Conservation (phyloP, 2,797 vertebrate species). For the Chloroceryle amazona region DNA sequence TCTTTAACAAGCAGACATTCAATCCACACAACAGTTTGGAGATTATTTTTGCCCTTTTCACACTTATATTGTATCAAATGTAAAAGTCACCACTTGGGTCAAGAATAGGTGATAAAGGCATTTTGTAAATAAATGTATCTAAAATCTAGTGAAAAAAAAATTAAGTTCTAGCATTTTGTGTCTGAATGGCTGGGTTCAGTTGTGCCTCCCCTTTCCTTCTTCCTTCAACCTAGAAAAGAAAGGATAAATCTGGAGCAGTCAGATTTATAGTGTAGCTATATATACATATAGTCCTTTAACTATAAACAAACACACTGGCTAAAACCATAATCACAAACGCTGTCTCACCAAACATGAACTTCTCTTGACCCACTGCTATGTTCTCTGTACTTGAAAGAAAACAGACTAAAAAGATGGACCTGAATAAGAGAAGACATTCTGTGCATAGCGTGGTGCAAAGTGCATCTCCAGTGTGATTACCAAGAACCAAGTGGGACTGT, state of each 20-base stretch:
- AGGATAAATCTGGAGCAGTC: neutral
- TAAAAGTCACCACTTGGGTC: neutral
- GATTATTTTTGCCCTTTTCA: neutral
- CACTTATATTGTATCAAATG: fast-evolving
- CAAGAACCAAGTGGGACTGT: neutral
- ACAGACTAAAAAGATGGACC: neutral
- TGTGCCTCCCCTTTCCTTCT: neutral
- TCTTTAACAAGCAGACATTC: neutral
- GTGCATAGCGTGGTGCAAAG: neutral
- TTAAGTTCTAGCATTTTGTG: neutral
- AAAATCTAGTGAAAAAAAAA: neutral
- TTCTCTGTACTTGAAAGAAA: neutral
- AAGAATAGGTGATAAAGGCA: neutral
- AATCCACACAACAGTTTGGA: neutral
- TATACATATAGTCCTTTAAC: neutral
- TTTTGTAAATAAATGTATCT: neutral
- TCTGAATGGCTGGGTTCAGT: neutral
- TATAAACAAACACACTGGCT: neutral
- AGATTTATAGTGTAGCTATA: neutral
- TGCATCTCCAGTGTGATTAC: neutral
- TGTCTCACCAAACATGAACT: neutral
- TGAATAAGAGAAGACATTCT: neutral
- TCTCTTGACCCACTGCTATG: neutral
- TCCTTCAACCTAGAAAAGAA: neutral
- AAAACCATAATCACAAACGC: neutral